A percentile compares a stretch with the other conserved stretches of the same genome.
Conservation (phyloP, 2,797 vertebrate species). For the Chanos chanos region DNA sequence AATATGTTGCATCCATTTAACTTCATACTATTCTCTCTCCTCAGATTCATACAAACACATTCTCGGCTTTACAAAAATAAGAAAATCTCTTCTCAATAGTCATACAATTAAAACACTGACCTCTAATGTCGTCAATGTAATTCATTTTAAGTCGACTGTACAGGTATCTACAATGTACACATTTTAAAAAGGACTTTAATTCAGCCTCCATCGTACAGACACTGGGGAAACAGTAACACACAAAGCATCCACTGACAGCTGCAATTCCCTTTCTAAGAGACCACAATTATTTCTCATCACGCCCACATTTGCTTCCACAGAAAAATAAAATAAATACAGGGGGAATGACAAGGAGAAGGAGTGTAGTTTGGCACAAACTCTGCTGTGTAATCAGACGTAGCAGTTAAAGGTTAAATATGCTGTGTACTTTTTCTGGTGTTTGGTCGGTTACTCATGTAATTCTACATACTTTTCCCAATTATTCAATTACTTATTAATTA, state of each 20-base stretch:
- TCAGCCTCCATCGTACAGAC: slow-evolving; percentile 53
- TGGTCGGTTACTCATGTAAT: too few relatives aligned
- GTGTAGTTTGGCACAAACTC: slow-evolving; percentile 60
- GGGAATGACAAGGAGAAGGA: slow-evolving; percentile 49
- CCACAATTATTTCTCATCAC: slow-evolving; percentile 9
- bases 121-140: slow-evolving; percentile 61
- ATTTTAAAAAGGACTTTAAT: slow-evolving; percentile 66
- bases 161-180: slow-evolving; percentile 78
- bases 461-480: too few relatives aligned
- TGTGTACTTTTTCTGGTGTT: too few relatives aligned
- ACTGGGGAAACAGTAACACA: slow-evolving; percentile 49
- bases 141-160: slow-evolving; percentile 64
- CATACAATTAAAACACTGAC: slow-evolving; percentile 80
- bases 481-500: too few relatives aligned
- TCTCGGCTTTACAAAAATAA: slow-evolving; percentile 73
- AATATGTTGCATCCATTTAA: neutral
- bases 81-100: slow-evolving; percentile 82
- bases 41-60: slow-evolving; percentile 33
- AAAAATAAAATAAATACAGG: slow-evolving; percentile 71
- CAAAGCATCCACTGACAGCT: slow-evolving; percentile 38
- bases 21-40: neutral
- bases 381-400: slow-evolving; percentile 17
- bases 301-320: slow-evolving; percentile 49
- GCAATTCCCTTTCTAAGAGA: slow-evolving; percentile 16
- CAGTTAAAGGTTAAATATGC: slow-evolving; percentile 54